phyloP scores from a whole-genome alignment of 2,113 vertebrate genomes.

The Echinops telfairi region DNA sequence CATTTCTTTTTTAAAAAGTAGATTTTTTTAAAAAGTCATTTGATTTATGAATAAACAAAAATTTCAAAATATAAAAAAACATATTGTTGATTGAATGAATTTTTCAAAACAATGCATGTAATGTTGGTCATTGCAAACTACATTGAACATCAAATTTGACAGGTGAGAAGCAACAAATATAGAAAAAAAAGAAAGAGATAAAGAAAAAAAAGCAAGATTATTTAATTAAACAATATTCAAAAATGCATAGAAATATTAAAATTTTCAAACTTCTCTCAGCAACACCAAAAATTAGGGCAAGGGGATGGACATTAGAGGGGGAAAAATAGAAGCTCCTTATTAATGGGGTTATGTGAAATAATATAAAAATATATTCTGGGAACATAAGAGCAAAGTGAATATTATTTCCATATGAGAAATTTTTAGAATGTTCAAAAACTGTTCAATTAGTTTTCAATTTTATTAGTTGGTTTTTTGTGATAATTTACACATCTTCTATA shows the following conservation, averaged over 20 bases:
- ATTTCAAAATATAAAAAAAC: no score
- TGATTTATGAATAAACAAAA: no score
- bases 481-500: neutral
- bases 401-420: neutral
- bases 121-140: accelerated
- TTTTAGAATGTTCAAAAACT: neutral
- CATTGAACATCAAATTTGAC: accelerated
- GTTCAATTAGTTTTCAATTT: neutral
- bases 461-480: no score
- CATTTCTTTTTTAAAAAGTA: no score
- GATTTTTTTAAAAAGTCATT: no score
- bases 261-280: no score
- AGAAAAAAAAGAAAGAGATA: neutral
- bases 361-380: neutral
- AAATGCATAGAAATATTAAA: no score
- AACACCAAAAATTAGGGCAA: accelerated
- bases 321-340: accelerated
- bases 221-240: no score
- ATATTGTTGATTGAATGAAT: neutral
- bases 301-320: accelerated
- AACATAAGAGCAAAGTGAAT: neutral
- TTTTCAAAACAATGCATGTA: neutral
- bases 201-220: no score
- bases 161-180: neutral
- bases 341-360: no score